Evolutionary conservation across 2,888 invertebrate genomes (phyloP).

Genomic region (Acholoe squamosa): DNA sequence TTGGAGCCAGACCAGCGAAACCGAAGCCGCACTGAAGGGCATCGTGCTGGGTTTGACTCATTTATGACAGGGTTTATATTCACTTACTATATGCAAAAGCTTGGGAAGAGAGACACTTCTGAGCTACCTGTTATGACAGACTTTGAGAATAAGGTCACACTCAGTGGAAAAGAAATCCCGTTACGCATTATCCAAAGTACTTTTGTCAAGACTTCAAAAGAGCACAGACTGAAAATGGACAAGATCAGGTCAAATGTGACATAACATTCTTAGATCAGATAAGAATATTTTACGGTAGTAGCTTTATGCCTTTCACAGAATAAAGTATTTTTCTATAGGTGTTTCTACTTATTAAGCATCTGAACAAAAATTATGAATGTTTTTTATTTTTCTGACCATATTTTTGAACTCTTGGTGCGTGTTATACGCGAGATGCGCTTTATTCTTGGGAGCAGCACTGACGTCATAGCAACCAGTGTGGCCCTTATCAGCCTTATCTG

Average conservation of each 20-base stretch:
- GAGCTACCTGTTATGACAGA: slow-evolving; percentile 71
- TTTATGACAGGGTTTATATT: slow-evolving; percentile 84
- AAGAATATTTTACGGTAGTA: background rate
- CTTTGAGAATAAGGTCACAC: slow-evolving; percentile 81
- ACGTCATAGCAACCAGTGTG: too few species aligned
- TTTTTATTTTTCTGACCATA: too few species aligned
- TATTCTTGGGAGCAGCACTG: too few species aligned
- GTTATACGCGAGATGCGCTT: too few species aligned
- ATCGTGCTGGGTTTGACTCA: slow-evolving; percentile 84
- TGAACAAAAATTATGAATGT: too few species aligned
- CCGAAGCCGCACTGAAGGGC: slow-evolving; percentile 74
- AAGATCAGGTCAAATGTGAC: background rate
- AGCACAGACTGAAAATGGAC: slow-evolving; percentile 74
- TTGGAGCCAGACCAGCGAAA: background rate
- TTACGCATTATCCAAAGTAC: slow-evolving; percentile 80
- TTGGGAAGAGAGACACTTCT: slow-evolving; percentile 66
- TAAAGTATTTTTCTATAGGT: too few species aligned
- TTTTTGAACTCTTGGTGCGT: too few species aligned
- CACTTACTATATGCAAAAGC: slow-evolving; percentile 75
- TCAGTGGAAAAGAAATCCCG: slow-evolving; percentile 83
- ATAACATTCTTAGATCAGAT: background rate
- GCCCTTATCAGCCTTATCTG: too few species aligned
- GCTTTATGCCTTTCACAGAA: too few species aligned
- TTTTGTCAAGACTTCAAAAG: slow-evolving; percentile 80
- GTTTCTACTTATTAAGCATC: too few species aligned